Evolutionary conservation across 92 coral and sea anemone genomes (phyloP).

Genomic region (Epizoanthus ramosus): DNA sequence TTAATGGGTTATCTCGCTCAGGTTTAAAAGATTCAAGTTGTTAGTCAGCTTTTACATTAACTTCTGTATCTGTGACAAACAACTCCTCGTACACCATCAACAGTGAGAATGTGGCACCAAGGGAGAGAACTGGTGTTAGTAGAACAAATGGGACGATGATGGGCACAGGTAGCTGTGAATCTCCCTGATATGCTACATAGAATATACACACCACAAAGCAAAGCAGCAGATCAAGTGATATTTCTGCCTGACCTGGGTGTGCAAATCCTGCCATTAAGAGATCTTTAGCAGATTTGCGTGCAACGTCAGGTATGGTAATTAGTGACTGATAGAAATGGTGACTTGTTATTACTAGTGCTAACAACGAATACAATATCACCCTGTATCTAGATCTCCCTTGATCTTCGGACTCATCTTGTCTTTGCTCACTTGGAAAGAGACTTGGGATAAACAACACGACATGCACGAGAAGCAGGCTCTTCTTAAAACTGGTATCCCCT

Average conservation of each 20-base stretch:
- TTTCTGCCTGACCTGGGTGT: constrained; percentile 43
- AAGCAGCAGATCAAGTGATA: constrained; percentile 51
- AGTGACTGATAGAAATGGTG: constrained; percentile 61
- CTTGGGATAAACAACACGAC: constrained; percentile 58
- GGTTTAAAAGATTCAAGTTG: not conserved
- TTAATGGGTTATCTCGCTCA: no score
- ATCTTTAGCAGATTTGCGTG: constrained; percentile 30
- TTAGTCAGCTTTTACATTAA: constrained; percentile 41
- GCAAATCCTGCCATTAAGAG: constrained; percentile 43
- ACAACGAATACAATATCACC: constrained; percentile 34
- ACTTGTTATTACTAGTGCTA: constrained; percentile 44
- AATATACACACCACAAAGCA: constrained; percentile 50
- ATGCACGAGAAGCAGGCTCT: constrained; percentile 49
- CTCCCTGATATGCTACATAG: constrained; percentile 42
- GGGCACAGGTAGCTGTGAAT: constrained; percentile 3
- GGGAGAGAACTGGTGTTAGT: constrained; percentile 64
- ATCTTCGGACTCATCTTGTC: constrained; percentile 17
- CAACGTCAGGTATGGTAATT: constrained; percentile 39
- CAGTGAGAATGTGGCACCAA: constrained; percentile 62
- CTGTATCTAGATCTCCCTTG: constrained; percentile 24
- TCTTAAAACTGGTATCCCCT: constrained; percentile 44
- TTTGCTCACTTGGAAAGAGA: constrained; percentile 52
- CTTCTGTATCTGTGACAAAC: constrained; percentile 19
- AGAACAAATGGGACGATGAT: constrained; percentile 48
- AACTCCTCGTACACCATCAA: constrained; percentile 62